Evolutionary conservation across 2,113 vertebrate species (phyloP), one percentile per base, ranked within the genome.

Genomic region (Balaenoptera acutorostrata): DNA sequence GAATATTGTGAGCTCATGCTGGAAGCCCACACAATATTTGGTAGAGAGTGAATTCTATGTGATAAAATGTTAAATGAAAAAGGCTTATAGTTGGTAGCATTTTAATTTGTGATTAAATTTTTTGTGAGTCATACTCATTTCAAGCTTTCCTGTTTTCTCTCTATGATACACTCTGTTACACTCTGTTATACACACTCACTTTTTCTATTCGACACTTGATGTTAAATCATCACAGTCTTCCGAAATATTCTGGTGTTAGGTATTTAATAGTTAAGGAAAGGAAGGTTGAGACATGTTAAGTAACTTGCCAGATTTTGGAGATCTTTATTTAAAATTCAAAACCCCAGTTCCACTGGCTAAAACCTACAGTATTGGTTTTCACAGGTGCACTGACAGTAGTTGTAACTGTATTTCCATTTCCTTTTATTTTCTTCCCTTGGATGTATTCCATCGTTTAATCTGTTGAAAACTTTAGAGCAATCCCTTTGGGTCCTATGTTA

Each of bases 331-430:
- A 85, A 83, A 95, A 90, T 95, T 94, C 44, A 72, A 25, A 92
- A 71, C 72, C 64, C 52, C 3, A 29, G 20, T 46, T 94, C 46
- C 36, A 11, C 36, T 77, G 55, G 75, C 81, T 71, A 14, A 96
- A 96, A 44, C 82, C 52, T 72, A n/a, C 36, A 57, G n/a, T 85
- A 68, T 93, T 96, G 85, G 85, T 93, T 97, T 97, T 91, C 72
- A 92, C 92, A 97, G 96, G 95, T 95, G 88, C 82, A 55, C 39
- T 64, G 46, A 95, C n/a, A 87, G 97, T 97, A 96, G 98, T 88
- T 95, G 39, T 95, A 44, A 90, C 46, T 44, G 59, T 88, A 46
- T 95, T 95, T 97, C 95, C 95, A 72, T 97, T 97, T 97, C 91
- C 88, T 84, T 89, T 84, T 85, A 49, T 81, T 64, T 61, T 83